phyloP scores from a whole-genome alignment of 2,113 vertebrate genomes.

The Harpagus bidentatus region DNA sequence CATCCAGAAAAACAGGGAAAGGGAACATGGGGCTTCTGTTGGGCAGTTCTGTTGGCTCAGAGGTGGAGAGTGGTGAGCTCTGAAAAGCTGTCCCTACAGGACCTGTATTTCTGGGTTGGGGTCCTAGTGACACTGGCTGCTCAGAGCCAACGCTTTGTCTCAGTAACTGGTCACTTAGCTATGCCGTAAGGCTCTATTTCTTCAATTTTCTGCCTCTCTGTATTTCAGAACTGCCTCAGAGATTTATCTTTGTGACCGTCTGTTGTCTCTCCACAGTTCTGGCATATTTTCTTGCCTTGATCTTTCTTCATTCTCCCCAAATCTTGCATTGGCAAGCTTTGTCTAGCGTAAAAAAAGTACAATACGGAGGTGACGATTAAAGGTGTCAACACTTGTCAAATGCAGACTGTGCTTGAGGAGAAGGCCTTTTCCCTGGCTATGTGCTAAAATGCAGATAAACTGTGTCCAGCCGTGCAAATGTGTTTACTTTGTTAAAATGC shows the following conservation, averaged over 20 bases:
- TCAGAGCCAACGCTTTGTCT: neutral
- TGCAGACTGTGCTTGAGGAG: neutral
- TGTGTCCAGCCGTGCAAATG: neutral
- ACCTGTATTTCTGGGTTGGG: neutral
- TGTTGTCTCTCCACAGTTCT: conserved; percentile 2
- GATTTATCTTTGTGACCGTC: neutral
- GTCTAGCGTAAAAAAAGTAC: neutral
- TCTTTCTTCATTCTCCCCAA: conserved; percentile 36
- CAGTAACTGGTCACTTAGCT: neutral
- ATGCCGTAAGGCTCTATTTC: neutral
- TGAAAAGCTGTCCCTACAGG: neutral
- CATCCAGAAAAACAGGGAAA: neutral
- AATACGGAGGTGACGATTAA: neutral
- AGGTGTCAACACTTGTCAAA: neutral
- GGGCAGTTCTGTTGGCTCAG: neutral
- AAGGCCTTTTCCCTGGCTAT: neutral
- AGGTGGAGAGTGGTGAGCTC: neutral
- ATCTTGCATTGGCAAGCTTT: conserved; percentile 11
- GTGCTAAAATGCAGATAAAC: neutral
- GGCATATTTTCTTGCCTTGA: conserved; percentile 16
- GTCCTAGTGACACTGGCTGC: neutral
- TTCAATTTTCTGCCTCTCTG: neutral
- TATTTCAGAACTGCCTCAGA: neutral
- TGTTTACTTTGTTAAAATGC: neutral
- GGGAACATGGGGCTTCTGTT: neutral